These are phyloP conservation scores for Frieseomelitta varia DNA, from an alignment of 1,140 invertebrate genomes.

Conservation along the genomic window DNA sequence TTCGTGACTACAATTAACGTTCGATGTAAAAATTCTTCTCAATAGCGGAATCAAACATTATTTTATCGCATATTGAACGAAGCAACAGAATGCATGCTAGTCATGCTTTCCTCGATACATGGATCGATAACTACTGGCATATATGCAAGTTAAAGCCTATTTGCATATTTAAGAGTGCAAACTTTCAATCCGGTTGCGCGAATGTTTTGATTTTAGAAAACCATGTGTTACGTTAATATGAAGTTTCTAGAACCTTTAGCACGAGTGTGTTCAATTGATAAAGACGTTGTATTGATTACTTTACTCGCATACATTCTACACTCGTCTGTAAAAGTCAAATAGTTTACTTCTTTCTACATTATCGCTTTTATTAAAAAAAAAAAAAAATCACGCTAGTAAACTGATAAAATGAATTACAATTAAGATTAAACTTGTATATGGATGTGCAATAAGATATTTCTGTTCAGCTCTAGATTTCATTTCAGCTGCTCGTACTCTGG, in stretches of 20 bases:
- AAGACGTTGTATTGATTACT: background rate
- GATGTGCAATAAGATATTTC: background rate
- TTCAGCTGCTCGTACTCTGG: too few species aligned
- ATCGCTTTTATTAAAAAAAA: background rate
- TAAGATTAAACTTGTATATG: background rate
- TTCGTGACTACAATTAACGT: slow-evolving; percentile 3
- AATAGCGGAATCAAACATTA: slow-evolving; percentile 14
- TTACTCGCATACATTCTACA: background rate
- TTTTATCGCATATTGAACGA: slow-evolving; percentile 30
- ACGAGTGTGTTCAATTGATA: background rate
- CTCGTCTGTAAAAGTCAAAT: background rate
- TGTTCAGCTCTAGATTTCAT: background rate
- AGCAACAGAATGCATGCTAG: slow-evolving; percentile 35
- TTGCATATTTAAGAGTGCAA: slow-evolving; percentile 17
- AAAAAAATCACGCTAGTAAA: background rate
- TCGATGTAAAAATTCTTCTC: slow-evolving; percentile 6
- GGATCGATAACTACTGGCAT: slow-evolving; percentile 30
- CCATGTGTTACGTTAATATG: background rate
- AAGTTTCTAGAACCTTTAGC: background rate
- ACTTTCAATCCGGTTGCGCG: background rate
- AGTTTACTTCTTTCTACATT: background rate
- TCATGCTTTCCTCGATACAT: slow-evolving; percentile 16
- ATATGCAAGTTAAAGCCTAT: slow-evolving; percentile 3
- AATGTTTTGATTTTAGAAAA: background rate
- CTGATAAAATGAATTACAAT: background rate